These are phyloP conservation scores for Leucophenga maculata DNA, from an alignment of 2,888 invertebrate genomes.

Conservation along the genomic window DNA sequence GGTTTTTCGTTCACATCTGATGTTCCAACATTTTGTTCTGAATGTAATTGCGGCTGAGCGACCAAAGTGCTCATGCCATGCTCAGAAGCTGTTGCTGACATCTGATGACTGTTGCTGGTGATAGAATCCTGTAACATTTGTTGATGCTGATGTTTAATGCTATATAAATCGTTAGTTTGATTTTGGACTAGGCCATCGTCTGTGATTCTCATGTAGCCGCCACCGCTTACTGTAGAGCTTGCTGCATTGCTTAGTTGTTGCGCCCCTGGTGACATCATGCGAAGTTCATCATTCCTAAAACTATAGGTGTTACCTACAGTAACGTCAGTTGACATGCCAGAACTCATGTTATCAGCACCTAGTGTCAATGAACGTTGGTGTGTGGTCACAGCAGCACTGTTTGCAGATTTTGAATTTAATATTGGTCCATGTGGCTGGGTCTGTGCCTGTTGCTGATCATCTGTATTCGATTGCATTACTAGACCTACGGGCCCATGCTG, in stretches of 20 bases:
- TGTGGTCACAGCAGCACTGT: constrained; percentile 24
- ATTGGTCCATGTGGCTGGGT: constrained; percentile 9
- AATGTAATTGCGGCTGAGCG: constrained; percentile 19
- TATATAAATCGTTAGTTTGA: constrained; percentile 36
- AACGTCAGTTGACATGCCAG: constrained; percentile 28
- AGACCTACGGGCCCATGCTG: constrained; percentile 45
- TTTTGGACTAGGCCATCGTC: constrained; percentile 22
- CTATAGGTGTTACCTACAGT: constrained; percentile 83
- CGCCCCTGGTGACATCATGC: constrained; percentile 51
- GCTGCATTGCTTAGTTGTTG: constrained; percentile 13
- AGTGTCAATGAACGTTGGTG: constrained; percentile 9
- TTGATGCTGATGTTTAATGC: constrained; percentile 39
- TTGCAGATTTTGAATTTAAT: constrained; percentile 13
- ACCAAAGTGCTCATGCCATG: constrained; percentile 7
- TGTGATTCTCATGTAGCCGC: constrained; percentile 12
- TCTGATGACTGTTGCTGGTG: constrained; percentile 24
- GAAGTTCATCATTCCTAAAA: constrained; percentile 85
- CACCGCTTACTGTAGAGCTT: constrained; percentile 23
- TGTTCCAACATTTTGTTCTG: background rate
- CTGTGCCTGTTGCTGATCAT: constrained; percentile 39
- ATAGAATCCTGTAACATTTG: constrained; percentile 23
- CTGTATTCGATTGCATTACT: constrained; percentile 46
- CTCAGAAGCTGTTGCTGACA: constrained; percentile 18
- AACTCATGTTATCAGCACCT: constrained; percentile 27
- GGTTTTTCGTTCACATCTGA: constrained; percentile 37